These are phyloP conservation scores for Mercenaria mercenaria DNA, from an alignment of 1,140 invertebrate genomes.

Conservation along the genomic window DNA sequence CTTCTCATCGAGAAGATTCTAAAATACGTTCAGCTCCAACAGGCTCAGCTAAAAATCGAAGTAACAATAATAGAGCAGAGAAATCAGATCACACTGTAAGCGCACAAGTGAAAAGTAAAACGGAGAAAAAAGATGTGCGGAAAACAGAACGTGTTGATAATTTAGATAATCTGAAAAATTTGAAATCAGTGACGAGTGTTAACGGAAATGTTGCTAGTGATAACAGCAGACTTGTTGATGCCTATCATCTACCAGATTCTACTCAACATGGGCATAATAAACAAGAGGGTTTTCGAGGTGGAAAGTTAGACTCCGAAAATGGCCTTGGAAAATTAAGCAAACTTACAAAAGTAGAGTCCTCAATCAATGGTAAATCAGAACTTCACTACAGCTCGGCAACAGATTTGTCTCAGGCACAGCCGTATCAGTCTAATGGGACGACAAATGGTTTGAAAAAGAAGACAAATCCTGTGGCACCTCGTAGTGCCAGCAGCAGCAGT, in stretches of 20 bases:
- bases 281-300: constrained; percentile 44
- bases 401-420: constrained; percentile 26
- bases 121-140: constrained; percentile 13
- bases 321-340: constrained; percentile 18
- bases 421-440: background rate
- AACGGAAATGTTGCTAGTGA: constrained; percentile 12
- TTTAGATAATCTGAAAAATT: background rate
- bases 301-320: constrained; percentile 38
- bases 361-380: constrained; percentile 19
- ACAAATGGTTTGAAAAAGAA: background rate
- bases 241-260: constrained; percentile 49
- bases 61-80: constrained; percentile 3
- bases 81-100: background rate
- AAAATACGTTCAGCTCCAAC: background rate
- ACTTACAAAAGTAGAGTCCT: background rate
- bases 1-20: background rate
- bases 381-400: constrained; percentile 51
- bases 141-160: background rate
- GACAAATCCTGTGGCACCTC: background rate
- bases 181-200: constrained; percentile 7
- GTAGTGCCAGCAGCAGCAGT: constrained; percentile 58
- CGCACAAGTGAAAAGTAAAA: constrained; percentile 3
- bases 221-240: constrained; percentile 55
- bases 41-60: background rate
- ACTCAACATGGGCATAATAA: constrained; percentile 12